phyloP scores from a whole-genome alignment of 2,888 invertebrate species.

The Erpobdella octoculata region DNA sequence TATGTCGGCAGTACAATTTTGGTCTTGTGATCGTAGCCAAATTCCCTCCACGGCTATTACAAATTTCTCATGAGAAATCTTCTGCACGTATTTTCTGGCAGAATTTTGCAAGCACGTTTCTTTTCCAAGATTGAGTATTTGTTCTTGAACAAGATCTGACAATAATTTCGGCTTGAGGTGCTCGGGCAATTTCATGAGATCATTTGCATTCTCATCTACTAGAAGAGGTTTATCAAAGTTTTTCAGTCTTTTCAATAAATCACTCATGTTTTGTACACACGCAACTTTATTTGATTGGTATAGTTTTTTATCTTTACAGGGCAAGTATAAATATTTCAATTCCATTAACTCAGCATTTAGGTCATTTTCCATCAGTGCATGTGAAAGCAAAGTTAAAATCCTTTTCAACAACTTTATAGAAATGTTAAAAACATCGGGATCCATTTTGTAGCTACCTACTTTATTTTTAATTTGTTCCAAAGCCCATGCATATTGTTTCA shows the following conservation, averaged over 20 bases:
- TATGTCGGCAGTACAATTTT: too few relatives aligned
- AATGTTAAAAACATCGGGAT: neutral
- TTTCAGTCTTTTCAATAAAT: neutral
- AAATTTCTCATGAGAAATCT: neutral
- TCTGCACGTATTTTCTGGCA: too few relatives aligned
- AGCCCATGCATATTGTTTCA: neutral
- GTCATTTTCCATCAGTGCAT: neutral
- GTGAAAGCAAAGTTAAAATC: neutral
- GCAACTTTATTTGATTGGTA: neutral
- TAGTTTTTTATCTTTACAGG: neutral
- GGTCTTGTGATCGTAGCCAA: too few relatives aligned
- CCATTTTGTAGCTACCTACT: neutral
- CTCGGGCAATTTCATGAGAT: neutral
- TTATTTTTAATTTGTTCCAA: neutral
- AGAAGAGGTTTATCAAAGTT: neutral
- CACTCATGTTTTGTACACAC: neutral
- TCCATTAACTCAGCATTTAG: neutral
- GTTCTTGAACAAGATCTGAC: neutral
- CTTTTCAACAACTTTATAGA: neutral
- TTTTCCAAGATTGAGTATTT: constrained; percentile 1
- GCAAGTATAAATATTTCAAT: neutral
- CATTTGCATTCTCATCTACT: neutral
- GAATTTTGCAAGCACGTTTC: neutral
- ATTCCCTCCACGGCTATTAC: neutral
- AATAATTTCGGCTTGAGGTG: neutral